Base-by-base conservation (phyloP, 2,888 invertebrate genomes). In the Oscheius sp. region DNA sequence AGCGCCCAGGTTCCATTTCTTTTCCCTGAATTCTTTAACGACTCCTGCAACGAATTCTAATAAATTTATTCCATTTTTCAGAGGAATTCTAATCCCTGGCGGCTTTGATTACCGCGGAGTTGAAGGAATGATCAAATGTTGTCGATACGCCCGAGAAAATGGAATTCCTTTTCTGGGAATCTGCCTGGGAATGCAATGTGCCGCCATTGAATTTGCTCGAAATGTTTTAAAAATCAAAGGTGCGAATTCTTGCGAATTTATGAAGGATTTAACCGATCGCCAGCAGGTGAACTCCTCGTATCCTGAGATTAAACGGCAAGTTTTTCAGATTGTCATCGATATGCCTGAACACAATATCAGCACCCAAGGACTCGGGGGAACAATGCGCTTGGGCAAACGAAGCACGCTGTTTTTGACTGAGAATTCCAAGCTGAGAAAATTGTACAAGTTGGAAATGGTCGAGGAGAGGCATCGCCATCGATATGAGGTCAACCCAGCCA, bases 321-420 rank as follows among this genome's bases (percentile, higher is more conserved):
- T n/a, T 18, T 2, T 45, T 13, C 41, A 70, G 70, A 56, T 74
- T 49, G 45, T 99, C 61, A 83, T 88, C 77, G 97, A 99, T 85
- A 99, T 99, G 99, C 97, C 98, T 0, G 99, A 99, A 90, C 96
- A 98, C 89, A 95, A 95, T 89, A 92, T 93, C 0, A 95, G 95
- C 0, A 92, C 93, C 81, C 77, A 78, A 27, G 87, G 86, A 52
- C 92, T 95, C 91, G 99, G 99, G 1, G 99, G 97, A 7, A 99
- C 99, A 0, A 99, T 99, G 99, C 91, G 99, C 74, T 91, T 99
- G 59, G 99, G 99, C n/a, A 94, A 93, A 88, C 92, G 97, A 84
- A 93, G 92, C 74, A 98, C 98, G 0, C 90, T 93, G 52, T 94
- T 99, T 88, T 92, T 92, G 75, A 91, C 89, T 0, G 84, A 89